phyloP scores from a whole-genome alignment of 2,113 vertebrate genomes.

The Pterophyllum scalare region DNA sequence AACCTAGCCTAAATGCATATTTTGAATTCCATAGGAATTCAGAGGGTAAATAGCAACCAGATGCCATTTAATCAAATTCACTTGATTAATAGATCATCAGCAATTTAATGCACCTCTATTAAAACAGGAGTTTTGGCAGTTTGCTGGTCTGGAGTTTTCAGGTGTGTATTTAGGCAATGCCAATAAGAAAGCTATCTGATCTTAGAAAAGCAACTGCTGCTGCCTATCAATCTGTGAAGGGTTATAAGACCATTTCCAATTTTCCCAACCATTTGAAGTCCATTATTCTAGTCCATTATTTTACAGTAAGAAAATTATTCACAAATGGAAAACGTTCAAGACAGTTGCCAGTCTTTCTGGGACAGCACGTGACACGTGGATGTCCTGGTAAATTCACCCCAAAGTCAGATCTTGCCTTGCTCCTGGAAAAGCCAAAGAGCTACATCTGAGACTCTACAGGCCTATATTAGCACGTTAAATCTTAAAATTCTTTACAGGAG shows the following conservation, averaged over 20 bases:
- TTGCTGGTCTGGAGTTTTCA: background rate
- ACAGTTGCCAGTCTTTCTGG: too few species aligned
- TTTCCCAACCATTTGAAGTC: background rate
- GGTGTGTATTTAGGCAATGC: background rate
- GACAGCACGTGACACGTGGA: background rate
- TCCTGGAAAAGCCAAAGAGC: background rate
- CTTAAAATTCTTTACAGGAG: background rate
- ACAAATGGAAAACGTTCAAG: background rate
- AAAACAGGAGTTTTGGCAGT: background rate
- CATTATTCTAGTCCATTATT: background rate
- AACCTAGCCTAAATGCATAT: too few species aligned
- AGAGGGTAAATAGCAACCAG: too few species aligned
- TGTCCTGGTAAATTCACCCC: background rate
- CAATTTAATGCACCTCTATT: background rate
- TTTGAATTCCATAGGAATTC: too few species aligned
- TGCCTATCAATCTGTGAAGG: background rate
- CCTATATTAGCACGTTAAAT: background rate
- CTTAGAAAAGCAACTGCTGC: background rate
- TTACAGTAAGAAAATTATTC: background rate
- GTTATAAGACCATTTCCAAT: background rate
- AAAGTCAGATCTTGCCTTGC: background rate
- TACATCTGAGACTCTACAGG: background rate
- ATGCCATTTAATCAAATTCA: too few species aligned
- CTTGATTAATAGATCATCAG: background rate
- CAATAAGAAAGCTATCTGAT: background rate